Percentiles rank a stretch among this genome's conserved stretches.
These are phyloP conservation scores for Chlorodrepanis virens DNA, from an alignment of 2,113 vertebrate species.

Conservation along the genomic window DNA sequence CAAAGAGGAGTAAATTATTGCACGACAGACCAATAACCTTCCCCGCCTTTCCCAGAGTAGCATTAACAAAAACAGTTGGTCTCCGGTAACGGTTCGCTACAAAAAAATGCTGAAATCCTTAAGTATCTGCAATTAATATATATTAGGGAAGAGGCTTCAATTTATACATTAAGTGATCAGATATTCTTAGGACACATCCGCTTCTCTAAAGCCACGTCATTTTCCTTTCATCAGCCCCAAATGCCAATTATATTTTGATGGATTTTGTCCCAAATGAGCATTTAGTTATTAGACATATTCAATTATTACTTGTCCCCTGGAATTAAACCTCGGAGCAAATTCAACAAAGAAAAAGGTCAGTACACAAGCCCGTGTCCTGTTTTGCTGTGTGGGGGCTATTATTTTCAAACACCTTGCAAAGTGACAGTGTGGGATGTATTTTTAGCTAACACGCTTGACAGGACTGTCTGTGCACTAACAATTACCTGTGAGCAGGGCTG, in stretches of 20 bases:
- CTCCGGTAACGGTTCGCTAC: conserved; percentile 63
- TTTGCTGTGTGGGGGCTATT: conserved; percentile 79
- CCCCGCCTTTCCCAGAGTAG: conserved; percentile 81
- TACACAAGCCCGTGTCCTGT: conserved; percentile 77
- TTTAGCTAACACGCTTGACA: conserved; percentile 83
- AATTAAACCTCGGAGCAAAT: conserved; percentile 78
- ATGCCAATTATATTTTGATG: conserved; percentile 81
- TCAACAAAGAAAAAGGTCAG: conserved; percentile 90
- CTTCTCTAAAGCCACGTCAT: conserved; percentile 37
- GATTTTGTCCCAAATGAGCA: conserved; percentile 80
- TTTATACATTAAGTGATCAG: conserved; percentile 75
- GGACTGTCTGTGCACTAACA: conserved; percentile 81
- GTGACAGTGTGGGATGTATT: conserved; percentile 88
- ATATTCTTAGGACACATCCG: conserved; percentile 66
- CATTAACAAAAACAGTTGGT: conserved; percentile 83
- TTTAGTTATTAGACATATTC: conserved; percentile 82
- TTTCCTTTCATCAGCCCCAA: conserved; percentile 71
- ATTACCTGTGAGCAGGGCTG: conserved; percentile 85
- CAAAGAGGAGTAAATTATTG: conserved; percentile 99
- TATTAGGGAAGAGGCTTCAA: conserved; percentile 66
- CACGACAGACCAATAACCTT: conserved; percentile 99
- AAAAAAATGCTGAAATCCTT: conserved; percentile 70
- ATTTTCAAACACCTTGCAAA: conserved; percentile 84
- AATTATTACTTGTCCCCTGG: conserved; percentile 79
- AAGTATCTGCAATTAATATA: conserved; percentile 80